Evolutionary conservation across 1,140 invertebrate species (phyloP).

Genomic region (Sitophilus oryzae): DNA sequence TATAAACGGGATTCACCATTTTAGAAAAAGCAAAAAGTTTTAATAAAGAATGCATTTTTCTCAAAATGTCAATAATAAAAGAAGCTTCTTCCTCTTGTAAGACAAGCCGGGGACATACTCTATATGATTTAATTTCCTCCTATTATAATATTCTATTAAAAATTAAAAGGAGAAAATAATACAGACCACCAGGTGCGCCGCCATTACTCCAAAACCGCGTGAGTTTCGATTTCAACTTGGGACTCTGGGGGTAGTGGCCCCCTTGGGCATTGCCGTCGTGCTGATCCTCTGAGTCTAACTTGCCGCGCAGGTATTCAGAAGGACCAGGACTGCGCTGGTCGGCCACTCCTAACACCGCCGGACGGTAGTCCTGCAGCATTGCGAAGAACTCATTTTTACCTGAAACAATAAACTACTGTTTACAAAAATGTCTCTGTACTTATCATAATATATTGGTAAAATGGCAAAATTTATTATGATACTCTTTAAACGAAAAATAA

Average conservation of each 20-base stretch:
- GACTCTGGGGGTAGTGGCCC: conserved; percentile 52
- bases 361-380: conserved; percentile 72
- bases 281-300: conserved; percentile 33
- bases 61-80: too few species aligned
- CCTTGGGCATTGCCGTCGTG: conserved; percentile 34
- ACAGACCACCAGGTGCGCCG: conserved; percentile 26
- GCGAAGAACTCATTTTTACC: conserved; percentile 56
- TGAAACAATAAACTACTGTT: conserved; percentile 7
- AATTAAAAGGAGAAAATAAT: neutral
- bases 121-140: too few species aligned
- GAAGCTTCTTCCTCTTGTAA: too few species aligned
- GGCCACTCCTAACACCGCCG: conserved; percentile 48
- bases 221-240: conserved; percentile 67
- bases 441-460: too few species aligned
- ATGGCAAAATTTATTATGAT: too few species aligned
- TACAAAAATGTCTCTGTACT: neutral
- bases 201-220: conserved; percentile 63
- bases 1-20: too few species aligned
- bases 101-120: too few species aligned
- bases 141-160: too few species aligned
- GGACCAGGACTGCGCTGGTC: conserved; percentile 60
- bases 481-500: too few species aligned
- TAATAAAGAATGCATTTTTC: too few species aligned
- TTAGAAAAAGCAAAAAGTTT: too few species aligned
- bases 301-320: conserved; percentile 56